phyloP scores from a whole-genome alignment of 1,140 invertebrate species.

The Pantala flavescens region DNA sequence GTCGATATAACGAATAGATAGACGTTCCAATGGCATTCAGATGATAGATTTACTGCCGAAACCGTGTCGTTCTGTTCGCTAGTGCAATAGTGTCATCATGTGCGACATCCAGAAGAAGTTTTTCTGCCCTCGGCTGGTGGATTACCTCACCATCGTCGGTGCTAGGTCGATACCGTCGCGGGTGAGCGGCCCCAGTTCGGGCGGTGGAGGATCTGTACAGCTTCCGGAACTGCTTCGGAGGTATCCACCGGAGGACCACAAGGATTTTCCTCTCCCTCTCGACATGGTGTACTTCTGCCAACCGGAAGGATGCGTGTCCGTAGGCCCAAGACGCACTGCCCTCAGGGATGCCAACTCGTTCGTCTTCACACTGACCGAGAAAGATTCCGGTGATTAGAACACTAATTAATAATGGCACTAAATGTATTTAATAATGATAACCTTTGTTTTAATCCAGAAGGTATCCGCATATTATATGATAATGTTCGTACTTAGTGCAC shows the following conservation, averaged over 20 bases:
- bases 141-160: conserved; percentile 95
- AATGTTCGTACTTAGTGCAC: too few species aligned
- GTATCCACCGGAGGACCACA: conserved; percentile 95
- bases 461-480: too few species aligned
- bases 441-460: too few species aligned
- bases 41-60: too few species aligned
- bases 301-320: conserved; percentile 92
- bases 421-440: too few species aligned
- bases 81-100: conserved; percentile 12
- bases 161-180: conserved; percentile 51
- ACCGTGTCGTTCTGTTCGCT: too few species aligned
- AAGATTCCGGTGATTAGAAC: conserved; percentile 81
- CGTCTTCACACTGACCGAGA: conserved; percentile 97
- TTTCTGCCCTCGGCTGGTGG: conserved; percentile 72
- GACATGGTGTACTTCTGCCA: conserved; percentile 99
- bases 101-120: conserved; percentile 63
- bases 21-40: too few species aligned
- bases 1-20: too few species aligned
- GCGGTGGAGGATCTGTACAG: conserved; percentile 54
- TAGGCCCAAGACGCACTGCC: conserved; percentile 74
- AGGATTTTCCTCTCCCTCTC: conserved; percentile 90
- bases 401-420: too few species aligned
- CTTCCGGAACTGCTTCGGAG: conserved; percentile 82
- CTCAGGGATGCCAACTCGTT: conserved; percentile 88
- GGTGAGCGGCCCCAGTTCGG: conserved; percentile 29